These are phyloP conservation scores for Hirtodrosophila trivittata DNA, from an alignment of 2,888 invertebrate genomes.

Conservation along the genomic window DNA sequence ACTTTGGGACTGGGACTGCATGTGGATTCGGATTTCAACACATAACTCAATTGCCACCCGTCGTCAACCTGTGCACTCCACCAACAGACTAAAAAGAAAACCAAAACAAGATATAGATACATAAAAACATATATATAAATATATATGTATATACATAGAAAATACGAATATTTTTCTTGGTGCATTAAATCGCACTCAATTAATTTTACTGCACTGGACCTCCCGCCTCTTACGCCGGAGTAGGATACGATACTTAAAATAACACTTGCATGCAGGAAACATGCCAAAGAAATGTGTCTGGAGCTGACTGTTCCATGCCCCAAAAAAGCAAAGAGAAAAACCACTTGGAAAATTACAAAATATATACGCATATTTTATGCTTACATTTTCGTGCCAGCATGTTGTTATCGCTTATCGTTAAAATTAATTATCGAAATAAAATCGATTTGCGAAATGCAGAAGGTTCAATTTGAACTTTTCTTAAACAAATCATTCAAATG, in stretches of 20 bases:
- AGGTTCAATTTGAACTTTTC: no score
- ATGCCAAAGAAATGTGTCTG: no score
- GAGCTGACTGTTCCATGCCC: no score
- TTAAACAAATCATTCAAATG: no score
- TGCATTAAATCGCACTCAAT: slow-evolving; percentile 66
- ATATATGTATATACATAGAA: slow-evolving; percentile 37
- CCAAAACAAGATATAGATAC: slow-evolving; percentile 5
- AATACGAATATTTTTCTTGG: slow-evolving; percentile 44
- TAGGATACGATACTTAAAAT: slow-evolving; percentile 23
- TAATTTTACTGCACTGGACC: slow-evolving; percentile 52
- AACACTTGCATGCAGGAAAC: slow-evolving; percentile 24
- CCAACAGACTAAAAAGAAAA: slow-evolving; percentile 15
- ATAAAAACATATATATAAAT: slow-evolving; percentile 11
- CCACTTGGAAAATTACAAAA: no score
- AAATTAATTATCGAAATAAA: no score
- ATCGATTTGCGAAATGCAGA: no score
- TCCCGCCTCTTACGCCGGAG: slow-evolving; percentile 13
- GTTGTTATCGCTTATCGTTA: no score
- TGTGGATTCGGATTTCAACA: slow-evolving; percentile 53
- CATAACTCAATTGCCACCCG: slow-evolving; percentile 62
- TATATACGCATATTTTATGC: no score
- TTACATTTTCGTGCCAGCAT: no score
- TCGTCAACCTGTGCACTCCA: slow-evolving; percentile 30
- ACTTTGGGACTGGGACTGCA: slow-evolving; percentile 30
- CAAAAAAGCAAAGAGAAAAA: no score